Base-by-base conservation (phyloP, 2,797 vertebrate genomes). In the Manis crassicaudata region DNA sequence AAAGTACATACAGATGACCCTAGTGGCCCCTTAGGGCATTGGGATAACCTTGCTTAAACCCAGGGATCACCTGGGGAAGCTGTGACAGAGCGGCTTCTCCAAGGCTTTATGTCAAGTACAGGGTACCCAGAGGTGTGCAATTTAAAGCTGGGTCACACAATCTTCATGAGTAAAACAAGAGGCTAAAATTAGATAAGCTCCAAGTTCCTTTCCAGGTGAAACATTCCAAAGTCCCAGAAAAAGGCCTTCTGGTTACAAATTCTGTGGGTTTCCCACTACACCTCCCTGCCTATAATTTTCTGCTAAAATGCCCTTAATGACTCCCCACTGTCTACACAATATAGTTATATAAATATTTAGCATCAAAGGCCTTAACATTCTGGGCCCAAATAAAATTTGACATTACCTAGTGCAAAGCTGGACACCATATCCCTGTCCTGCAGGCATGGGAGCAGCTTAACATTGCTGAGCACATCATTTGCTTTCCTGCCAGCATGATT, bases 111-210 rank as follows among this genome's bases (percentile, higher is more conserved):
- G 87, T 88, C 56, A 91, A 85, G 37, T 14, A 87, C 21, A 68
- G 13, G 72, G 68, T 20, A 54, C 20, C 14, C 27, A 32, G 29
- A 54, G 46, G 37, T 70, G 17, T 81, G 40, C 84, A 77, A 94
- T 88, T 62, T 92, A 85, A 95, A 92, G 58, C 40, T 58, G 43
- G 46, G 91, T 25, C 54, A 92, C 46, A 62, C 10, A 87, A 32
- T 88, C 89, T 96, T 95, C 76, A 40, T 68, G 60, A 89, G 25
- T 88, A 63, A 92, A 92, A 92, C 35, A 80, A 46, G 50, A 90
- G 7, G 58, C 14, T 88, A 76, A 76, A 75, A 85, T 88, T 91
- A 80, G 56, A 85, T 92, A 62, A 79, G 72, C 20, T 50, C 29
- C 43, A 23, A 37, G 46, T 75, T 82, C 32, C 35, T 43, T 92